Base-by-base conservation (phyloP, 2,797 vertebrate genomes). In the Cygnus olor region DNA sequence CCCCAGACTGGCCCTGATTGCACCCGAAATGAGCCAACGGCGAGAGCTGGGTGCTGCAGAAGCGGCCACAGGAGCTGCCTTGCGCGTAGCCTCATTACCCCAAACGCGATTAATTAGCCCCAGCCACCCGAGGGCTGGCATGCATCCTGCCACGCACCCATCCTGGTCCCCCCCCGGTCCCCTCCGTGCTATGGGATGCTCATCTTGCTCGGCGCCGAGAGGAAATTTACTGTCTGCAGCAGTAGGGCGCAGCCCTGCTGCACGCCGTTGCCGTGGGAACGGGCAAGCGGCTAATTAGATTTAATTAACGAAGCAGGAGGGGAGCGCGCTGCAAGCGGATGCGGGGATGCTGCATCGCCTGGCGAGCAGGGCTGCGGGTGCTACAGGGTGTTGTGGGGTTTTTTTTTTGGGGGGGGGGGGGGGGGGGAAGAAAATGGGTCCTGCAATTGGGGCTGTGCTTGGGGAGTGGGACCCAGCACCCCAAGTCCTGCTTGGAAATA, bases 251-350 rank as follows among this genome's bases (percentile, higher is more conserved):
- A 83, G 76, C 69, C 76, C 80, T 90, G 94, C 92, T 83, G 84
- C 88, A 61, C 70, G 63, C 86, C 11, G 97, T 97, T 96, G 95
- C 89, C 82, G 82, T 96, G 91, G 97, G 68, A 96, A 97, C 96
- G 6, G 65, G 54, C 70, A 80, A 89, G 87, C 63, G 28, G 70
- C 88, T 96, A 95, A 97, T 97, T 94, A 81, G 81, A 82, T 91
- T 95, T 95, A 94, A 95, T 96, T 95, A 96, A 94, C 13, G 38
- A 80, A 92, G 90, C 94, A 45, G 88, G 91, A 94, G 95, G 79
- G 88, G 64, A 63, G 85, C 1, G 25, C 58, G 25, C 65, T 90
- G 32, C 36, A 11, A 87, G 47, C 34, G 21, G 88, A 77, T 77
- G 45, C 14, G 22, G 79, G 89, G 85, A 89, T 68, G 78, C 82